These are phyloP conservation scores for Philopedon plagiatum DNA, from an alignment of 2,888 invertebrate genomes.

Conservation along the genomic window DNA sequence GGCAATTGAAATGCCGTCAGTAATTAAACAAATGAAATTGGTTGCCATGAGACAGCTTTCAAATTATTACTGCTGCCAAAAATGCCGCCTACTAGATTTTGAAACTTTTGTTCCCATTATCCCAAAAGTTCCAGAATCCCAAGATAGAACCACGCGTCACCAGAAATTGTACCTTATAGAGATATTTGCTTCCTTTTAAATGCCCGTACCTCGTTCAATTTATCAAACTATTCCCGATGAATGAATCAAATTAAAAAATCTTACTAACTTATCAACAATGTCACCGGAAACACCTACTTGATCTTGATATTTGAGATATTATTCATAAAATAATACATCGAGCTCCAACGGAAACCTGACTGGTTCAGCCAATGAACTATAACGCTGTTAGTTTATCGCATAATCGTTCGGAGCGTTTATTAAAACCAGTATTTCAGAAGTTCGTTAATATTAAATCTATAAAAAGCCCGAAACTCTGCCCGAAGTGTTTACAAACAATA, in stretches of 20 bases:
- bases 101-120: too few relatives aligned
- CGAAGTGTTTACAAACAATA: slow-evolving; percentile 12
- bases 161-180: too few relatives aligned
- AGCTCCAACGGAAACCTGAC: slow-evolving; percentile 21
- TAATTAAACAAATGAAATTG: too few relatives aligned
- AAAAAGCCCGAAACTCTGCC: neutral
- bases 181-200: too few relatives aligned
- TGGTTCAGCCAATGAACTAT: slow-evolving; percentile 24
- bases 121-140: too few relatives aligned
- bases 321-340: slow-evolving; percentile 20
- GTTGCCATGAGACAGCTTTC: too few relatives aligned
- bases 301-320: slow-evolving; percentile 12
- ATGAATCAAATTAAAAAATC: slow-evolving; percentile 11
- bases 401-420: neutral
- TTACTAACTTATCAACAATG: neutral
- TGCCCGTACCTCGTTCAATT: too few relatives aligned
- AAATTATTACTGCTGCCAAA: too few relatives aligned
- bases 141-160: too few relatives aligned
- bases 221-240: neutral
- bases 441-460: slow-evolving; percentile 12
- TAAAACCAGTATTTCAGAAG: slow-evolving; percentile 1
- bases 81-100: too few relatives aligned
- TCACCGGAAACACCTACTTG: slow-evolving; percentile 21
- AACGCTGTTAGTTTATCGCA: neutral
- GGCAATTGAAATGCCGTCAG: too few relatives aligned